Base-by-base conservation (phyloP, 1,140 invertebrate species). In the Drosophila nikananu region DNA sequence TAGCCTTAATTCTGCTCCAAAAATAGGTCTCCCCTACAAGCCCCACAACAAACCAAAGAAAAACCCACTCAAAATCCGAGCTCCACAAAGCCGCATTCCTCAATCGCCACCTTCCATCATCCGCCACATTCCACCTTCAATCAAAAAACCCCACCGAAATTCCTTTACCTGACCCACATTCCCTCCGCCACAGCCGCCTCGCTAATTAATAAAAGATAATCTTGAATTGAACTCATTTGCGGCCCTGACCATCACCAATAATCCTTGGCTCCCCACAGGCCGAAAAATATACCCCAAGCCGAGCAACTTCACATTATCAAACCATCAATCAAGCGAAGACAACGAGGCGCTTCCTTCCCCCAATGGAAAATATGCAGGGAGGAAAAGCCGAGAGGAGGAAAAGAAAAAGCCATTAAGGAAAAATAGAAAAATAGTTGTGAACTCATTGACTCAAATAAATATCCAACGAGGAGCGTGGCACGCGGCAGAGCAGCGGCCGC, bases 401-500 rank as follows among this genome's bases (percentile, higher is more conserved):
- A 52, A 77, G 73, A 63, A 84, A 83, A 84, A 73, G 67, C 82
- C 82, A 86, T 86, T 86, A 86, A 81, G 63, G 79, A 67, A 73
- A 78, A 89, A 86, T 75, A 70, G 81, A 81, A 86, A 89, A 89
- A 89, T 90, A 90, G 84, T 89, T 89, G 86, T 89, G 84, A 89
- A 89, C 84, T 90, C 84, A 89, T 89, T 89, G 84, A 89, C 86
- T 89, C 86, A 89, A 89, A 90, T 89, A 89, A 89, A 89, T 89
- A 89, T 84, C 75, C 71, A 61, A 78, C 64, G 67, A 71, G 42
- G 67, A 71, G 42, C 75, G 27, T 61, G 75, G 75, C 75, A 78
- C 75, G 75, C 75, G 75, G 75, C 75, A 3, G 39, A 5, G 17
- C 27, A 4, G 46, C 13, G 21, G 25, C 21, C 0, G 19, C n/a